Evolutionary conservation across 1,140 invertebrate genomes (phyloP).

Genomic region (Micrasema minimum): DNA sequence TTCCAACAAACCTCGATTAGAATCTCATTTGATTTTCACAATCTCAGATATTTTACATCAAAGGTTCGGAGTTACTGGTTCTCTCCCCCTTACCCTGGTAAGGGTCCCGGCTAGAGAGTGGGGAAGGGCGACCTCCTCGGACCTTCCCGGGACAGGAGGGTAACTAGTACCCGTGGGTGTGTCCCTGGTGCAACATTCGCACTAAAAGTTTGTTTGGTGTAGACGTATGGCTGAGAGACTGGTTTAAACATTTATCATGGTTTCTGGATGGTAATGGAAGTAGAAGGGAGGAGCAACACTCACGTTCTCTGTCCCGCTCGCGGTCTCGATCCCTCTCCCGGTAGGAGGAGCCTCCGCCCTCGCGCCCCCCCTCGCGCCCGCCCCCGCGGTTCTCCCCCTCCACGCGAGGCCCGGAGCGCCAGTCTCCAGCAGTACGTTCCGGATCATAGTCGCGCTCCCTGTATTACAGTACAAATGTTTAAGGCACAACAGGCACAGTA

Average conservation of each 20-base stretch:
- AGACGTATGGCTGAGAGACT: too few species aligned
- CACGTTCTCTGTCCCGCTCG: slow-evolving; percentile 34
- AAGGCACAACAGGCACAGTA: too few species aligned
- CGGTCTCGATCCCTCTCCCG: slow-evolving; percentile 55
- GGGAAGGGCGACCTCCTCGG: slow-evolving; percentile 60
- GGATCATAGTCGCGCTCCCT: slow-evolving; percentile 67
- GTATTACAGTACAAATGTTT: too few species aligned
- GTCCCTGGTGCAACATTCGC: slow-evolving; percentile 66
- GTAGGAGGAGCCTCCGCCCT: slow-evolving; percentile 33
- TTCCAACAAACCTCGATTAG: slow-evolving; percentile 59
- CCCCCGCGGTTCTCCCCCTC: slow-evolving; percentile 44
- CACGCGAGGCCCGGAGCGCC: slow-evolving; percentile 73
- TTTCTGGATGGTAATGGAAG: too few species aligned
- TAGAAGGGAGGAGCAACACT: neutral
- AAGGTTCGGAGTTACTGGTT: slow-evolving; percentile 62
- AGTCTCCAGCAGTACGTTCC: slow-evolving; percentile 75
- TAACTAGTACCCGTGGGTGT: slow-evolving; percentile 60
- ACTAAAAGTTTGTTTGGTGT: slow-evolving; percentile 55
- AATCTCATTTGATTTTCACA: slow-evolving; percentile 26
- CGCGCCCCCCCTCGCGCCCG: neutral
- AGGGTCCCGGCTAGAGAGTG: slow-evolving; percentile 65
- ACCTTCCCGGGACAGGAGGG: slow-evolving; percentile 64
- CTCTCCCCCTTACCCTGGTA: slow-evolving; percentile 60
- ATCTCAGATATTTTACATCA: slow-evolving; percentile 8
- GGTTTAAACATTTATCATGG: too few species aligned